Conservation (phyloP, 2,113 vertebrate genomes). For the Piaya cayana region DNA sequence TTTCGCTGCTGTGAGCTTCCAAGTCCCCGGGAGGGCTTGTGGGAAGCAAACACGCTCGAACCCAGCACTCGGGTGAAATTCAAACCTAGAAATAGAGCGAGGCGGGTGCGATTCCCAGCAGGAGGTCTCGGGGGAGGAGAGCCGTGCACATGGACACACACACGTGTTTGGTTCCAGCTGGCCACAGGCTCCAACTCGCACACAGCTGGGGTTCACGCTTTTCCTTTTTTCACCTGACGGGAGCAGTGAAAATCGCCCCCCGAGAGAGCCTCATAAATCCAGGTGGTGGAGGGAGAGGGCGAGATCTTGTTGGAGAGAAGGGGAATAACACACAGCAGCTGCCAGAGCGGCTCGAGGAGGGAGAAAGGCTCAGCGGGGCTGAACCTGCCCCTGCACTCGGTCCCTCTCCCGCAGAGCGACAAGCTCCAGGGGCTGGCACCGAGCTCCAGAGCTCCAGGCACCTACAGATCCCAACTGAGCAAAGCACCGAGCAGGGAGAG, state of each 20-base stretch:
- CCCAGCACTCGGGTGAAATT: not conserved
- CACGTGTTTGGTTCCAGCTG: not conserved
- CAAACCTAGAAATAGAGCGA: not conserved
- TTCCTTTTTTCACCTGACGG: no score
- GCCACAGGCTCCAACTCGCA: not conserved
- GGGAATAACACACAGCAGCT: not conserved
- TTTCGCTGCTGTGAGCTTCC: not conserved
- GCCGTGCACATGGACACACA: no score
- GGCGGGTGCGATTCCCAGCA: no score
- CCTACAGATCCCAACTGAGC: not conserved
- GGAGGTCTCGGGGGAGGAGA: not conserved
- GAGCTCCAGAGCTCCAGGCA: not conserved
- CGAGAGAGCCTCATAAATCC: not conserved
- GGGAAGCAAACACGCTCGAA: not conserved
- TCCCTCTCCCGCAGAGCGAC: no score
- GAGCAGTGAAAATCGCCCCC: not conserved
- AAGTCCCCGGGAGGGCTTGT: accelerated
- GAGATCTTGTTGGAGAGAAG: not conserved
- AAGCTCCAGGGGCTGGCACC: not conserved
- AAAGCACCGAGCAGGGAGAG: not conserved
- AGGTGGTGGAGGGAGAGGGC: not conserved
- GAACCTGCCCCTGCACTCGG: not conserved
- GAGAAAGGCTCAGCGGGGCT: not conserved
- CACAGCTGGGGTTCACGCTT: not conserved
- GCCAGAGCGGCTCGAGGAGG: not conserved